These are phyloP conservation scores for Alsophila aescularia DNA, from an alignment of 2,888 invertebrate genomes.

Conservation along the genomic window DNA sequence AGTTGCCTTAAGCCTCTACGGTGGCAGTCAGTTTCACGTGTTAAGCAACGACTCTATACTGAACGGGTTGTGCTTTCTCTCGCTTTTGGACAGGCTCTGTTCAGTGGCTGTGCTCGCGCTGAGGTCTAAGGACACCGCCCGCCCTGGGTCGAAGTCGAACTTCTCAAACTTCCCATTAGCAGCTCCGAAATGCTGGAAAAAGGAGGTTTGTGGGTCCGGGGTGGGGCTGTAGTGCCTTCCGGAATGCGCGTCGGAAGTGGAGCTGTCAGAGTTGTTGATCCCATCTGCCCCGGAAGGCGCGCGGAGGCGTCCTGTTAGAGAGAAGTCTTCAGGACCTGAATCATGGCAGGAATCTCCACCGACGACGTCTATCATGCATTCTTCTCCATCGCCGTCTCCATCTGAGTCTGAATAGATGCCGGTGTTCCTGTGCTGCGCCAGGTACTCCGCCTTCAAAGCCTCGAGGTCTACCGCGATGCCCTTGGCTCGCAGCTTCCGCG, in stretches of 20 bases:
- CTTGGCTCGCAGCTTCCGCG: slow-evolving; percentile 95
- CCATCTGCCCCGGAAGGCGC: slow-evolving; percentile 85
- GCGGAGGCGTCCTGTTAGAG: slow-evolving; percentile 83
- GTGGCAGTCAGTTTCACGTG: slow-evolving; percentile 83
- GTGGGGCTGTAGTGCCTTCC: slow-evolving; percentile 76
- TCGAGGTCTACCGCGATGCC: slow-evolving; percentile 95
- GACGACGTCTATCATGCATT: slow-evolving; percentile 93
- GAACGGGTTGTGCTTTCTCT: slow-evolving; percentile 91
- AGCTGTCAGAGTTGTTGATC: slow-evolving; percentile 85
- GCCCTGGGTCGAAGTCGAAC: slow-evolving; percentile 79
- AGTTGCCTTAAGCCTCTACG: slow-evolving; percentile 73
- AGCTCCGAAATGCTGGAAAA: slow-evolving; percentile 74
- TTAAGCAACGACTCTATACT: slow-evolving; percentile 95
- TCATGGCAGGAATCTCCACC: slow-evolving; percentile 91
- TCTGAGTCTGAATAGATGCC: slow-evolving; percentile 85
- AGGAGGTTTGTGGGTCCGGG: slow-evolving; percentile 76
- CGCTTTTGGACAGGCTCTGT: slow-evolving; percentile 81
- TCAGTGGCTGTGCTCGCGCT: slow-evolving; percentile 71
- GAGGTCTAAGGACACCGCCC: slow-evolving; percentile 80
- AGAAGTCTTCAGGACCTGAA: slow-evolving; percentile 86
- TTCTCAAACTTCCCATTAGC: slow-evolving; percentile 73
- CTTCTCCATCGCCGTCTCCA: slow-evolving; percentile 86
- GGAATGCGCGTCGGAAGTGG: slow-evolving; percentile 77
- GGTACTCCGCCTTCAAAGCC: slow-evolving; percentile 92
- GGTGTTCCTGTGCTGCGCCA: slow-evolving; percentile 89